phyloP scores from a whole-genome alignment of 2,113 vertebrate species.

The Suncus etruscus region DNA sequence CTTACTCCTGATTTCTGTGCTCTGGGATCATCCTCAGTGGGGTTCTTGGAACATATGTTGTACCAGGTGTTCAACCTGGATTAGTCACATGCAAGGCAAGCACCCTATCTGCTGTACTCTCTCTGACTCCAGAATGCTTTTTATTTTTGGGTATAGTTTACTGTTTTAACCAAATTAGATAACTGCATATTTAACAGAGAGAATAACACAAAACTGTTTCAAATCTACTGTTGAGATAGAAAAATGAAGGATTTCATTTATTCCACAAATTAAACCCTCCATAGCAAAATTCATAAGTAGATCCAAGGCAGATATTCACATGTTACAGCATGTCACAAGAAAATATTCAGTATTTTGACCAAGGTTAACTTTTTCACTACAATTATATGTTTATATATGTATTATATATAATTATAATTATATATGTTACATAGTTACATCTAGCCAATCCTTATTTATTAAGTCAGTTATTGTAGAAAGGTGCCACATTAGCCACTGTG shows the following conservation, averaged over 20 bases:
- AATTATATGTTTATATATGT: too few species aligned
- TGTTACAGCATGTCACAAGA: background rate
- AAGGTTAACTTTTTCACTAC: conserved; percentile 18
- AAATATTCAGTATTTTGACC: background rate
- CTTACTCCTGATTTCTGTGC: too few species aligned
- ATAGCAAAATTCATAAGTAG: conserved; percentile 10
- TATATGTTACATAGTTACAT: background rate
- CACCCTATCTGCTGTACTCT: too few species aligned
- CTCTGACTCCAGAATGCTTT: too few species aligned
- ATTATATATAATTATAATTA: conserved; percentile 39
- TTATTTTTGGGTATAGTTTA: background rate
- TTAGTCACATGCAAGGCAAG: too few species aligned
- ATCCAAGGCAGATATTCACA: background rate
- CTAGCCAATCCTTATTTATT: too few species aligned
- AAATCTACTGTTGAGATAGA: background rate
- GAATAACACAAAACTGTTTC: conserved; percentile 34
- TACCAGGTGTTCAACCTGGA: too few species aligned
- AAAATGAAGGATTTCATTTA: background rate
- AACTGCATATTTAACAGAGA: background rate
- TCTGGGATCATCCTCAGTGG: too few species aligned
- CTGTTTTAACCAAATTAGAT: conserved; percentile 9
- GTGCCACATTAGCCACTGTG: too few species aligned
- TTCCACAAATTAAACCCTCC: conserved; percentile 49
- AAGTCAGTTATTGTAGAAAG: too few species aligned
- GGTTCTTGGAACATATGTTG: too few species aligned